Evolutionary conservation across 2,797 vertebrate species (phyloP).

Genomic region (Sitta carolinensis): DNA sequence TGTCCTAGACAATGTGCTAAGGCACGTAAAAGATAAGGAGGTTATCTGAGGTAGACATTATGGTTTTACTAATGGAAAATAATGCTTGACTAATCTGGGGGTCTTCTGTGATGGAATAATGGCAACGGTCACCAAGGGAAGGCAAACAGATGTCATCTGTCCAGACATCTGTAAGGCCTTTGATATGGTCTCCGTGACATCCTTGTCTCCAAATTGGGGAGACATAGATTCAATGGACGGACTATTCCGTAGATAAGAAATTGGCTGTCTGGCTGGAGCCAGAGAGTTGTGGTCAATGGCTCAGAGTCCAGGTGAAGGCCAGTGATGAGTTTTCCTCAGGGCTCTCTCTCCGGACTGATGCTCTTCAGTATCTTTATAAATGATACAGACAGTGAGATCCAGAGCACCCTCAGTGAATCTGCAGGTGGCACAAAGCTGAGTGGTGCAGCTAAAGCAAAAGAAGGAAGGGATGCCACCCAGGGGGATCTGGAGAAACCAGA

Average conservation of each 20-base stretch:
- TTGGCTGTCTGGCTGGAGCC: neutral
- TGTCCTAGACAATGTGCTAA: neutral
- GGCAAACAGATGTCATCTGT: neutral
- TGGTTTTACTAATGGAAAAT: neutral
- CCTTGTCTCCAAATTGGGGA: neutral
- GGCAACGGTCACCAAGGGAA: neutral
- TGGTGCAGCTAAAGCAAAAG: neutral
- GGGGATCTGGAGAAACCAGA: neutral
- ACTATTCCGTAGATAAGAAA: neutral
- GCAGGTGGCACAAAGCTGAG: neutral
- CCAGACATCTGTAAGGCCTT: neutral
- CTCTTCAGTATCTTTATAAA: neutral
- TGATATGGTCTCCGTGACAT: neutral
- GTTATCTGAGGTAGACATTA: neutral
- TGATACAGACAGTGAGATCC: neutral
- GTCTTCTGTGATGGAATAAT: neutral
- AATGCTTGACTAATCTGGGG: neutral
- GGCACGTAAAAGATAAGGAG: neutral
- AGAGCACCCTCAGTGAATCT: neutral
- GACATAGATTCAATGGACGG: neutral
- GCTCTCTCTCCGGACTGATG: neutral
- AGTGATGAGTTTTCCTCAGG: neutral
- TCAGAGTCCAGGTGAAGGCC: neutral
- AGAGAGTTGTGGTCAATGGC: neutral
- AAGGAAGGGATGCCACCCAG: neutral